Evolutionary conservation across 2,888 invertebrate genomes (phyloP), one percentile per base, ranked within the genome.

Genomic region (Agonopterix subpropinquella): DNA sequence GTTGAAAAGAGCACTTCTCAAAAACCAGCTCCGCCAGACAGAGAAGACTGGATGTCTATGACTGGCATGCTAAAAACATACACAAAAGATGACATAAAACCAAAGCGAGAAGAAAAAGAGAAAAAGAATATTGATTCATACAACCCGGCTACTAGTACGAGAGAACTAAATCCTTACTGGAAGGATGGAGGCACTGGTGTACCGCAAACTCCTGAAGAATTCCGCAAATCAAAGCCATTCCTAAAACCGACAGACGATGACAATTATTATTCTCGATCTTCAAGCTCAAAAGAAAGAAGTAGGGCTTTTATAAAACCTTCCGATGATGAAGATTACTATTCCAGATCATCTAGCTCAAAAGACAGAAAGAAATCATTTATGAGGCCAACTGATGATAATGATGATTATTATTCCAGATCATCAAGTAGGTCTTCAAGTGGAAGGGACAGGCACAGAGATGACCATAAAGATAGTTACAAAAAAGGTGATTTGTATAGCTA

Each of bases 101-200:
- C 87, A 13, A 83, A 89, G 56, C 79, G 82, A 45, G 84, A 90
- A 45, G 83, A 89, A 49, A 86, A 86, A 58, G 75, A 87, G 51
- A 89, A 90, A 59, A 82, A 83, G 54, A 80, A 90, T 56, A 87
- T 89, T 49, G 89, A 91, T 65, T 84, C 90, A 41, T 92, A 93
- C 61, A 90, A 92, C 73, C 94, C 95, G 11, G 91, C 93, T 0
- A 92, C 92, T 54, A 93, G 93, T 72, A 80, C 78, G 1, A 88
- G 93, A 64, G 98, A 98, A 81, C 82, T 98, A 48, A 98, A 98
- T 89, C 97, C 96, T 0, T 95, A 96, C 69, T 98, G 97, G 97
- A 96, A 94, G 86, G 89, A 93, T 77, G 96, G 96, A 43, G 98
- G 98, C 0, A 91, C 91, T 47, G 98, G 98, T 1, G 71, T 98